Evolutionary conservation across 2,797 vertebrate genomes (phyloP).

Genomic region (Spea hammondii): DNA sequence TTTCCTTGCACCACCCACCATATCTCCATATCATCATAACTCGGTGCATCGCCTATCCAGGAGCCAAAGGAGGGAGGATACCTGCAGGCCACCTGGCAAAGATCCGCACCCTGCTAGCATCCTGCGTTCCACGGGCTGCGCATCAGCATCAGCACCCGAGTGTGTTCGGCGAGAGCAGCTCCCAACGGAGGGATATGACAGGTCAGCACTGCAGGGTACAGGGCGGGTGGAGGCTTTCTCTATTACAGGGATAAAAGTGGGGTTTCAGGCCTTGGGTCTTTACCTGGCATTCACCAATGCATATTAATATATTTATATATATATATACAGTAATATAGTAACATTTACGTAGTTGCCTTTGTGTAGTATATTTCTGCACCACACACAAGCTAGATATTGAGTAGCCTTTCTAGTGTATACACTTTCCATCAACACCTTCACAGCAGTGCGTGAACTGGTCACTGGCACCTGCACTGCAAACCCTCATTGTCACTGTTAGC

Average conservation of each 20-base stretch:
- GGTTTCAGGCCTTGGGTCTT: too few species aligned
- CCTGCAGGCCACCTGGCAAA: background rate
- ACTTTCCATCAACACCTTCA: too few species aligned
- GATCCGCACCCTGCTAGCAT: background rate
- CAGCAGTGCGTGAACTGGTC: too few species aligned
- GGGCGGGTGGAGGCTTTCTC: background rate
- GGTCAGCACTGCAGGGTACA: slow-evolving; percentile 40
- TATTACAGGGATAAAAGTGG: background rate
- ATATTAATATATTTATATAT: too few species aligned
- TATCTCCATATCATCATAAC: background rate
- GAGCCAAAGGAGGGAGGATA: background rate
- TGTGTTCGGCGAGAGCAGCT: background rate
- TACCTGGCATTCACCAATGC: too few species aligned
- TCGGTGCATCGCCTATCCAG: slow-evolving; percentile 14
- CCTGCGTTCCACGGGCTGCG: slow-evolving; percentile 1
- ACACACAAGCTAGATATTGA: too few species aligned
- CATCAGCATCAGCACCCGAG: background rate
- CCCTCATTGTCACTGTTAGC: background rate
- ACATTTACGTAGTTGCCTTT: too few species aligned
- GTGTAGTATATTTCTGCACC: too few species aligned
- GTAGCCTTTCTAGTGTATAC: too few species aligned
- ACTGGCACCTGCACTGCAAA: background rate
- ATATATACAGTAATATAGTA: too few species aligned
- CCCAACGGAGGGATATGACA: slow-evolving; percentile 19
- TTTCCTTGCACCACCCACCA: background rate